These are phyloP conservation scores for Anas flavirostris DNA, from an alignment of 2,797 vertebrate genomes.

Conservation along the genomic window DNA sequence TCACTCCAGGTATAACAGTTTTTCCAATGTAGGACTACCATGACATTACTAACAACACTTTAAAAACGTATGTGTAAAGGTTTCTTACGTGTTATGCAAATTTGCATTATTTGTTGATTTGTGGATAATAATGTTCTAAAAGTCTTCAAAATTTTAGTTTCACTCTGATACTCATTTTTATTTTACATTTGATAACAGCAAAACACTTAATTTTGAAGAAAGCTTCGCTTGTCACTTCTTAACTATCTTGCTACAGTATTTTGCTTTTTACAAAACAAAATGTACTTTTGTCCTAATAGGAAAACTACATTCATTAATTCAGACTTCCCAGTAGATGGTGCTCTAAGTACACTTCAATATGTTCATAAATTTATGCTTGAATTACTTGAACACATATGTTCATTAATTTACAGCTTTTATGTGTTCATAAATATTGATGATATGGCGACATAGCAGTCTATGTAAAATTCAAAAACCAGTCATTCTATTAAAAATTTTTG, in stretches of 20 bases:
- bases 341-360: background rate
- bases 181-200: background rate
- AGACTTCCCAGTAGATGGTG: slow-evolving; percentile 76
- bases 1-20: background rate
- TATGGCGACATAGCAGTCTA: background rate
- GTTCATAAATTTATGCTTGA: background rate
- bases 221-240: background rate
- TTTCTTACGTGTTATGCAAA: background rate
- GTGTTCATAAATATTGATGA: background rate
- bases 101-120: background rate
- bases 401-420: background rate
- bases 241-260: background rate
- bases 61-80: background rate
- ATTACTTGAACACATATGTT: background rate
- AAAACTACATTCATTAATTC: background rate
- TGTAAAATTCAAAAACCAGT: background rate
- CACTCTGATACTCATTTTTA: background rate
- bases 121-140: background rate
- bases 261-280: background rate
- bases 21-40: background rate
- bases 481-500: background rate
- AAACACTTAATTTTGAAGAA: background rate
- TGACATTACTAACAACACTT: background rate
- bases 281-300: background rate
- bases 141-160: background rate